Evolutionary conservation across 2,113 vertebrate species (phyloP), one percentile per base, ranked within the genome.

Genomic region (Callospermophilus lateralis): DNA sequence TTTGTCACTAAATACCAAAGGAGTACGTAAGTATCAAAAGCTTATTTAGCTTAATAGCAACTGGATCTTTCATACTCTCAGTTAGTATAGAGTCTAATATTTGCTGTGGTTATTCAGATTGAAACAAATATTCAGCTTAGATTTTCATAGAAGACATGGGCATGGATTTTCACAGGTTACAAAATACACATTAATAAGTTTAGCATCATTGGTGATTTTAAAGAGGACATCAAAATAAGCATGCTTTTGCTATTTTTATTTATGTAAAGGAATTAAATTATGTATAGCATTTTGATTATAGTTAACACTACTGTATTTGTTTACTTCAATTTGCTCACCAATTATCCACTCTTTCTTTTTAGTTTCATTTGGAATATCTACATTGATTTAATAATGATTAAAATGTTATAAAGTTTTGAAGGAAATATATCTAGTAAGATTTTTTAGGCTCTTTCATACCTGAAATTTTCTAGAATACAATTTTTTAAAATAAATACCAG

Each of bases 381-480:
- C 37, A 97, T 95, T 67, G 73, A 39, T 95, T 97, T 34, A 30
- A 72, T 96, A 85, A 86, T 39, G 37, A 22, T 1, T 90, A 15
- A 24, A 91, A 45, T 70, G 20, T 65, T 16, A 95, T 86, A 83
- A 81, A 10, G 67, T n/a, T 91, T 95, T 80, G 70, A 72, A 70
- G 24, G 95, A 97, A 97, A 94, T 39, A 30, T 0, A 94, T 84
- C 6, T 24, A 13, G 30, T 1, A 90, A 96, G n/a, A 84, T 72
- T 90, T 3, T 68, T 96, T 53, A 90, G 34, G 34, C 20, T 1
- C 13, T 94, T 95, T 24, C 10, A 74, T 72, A 63, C 8, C 13
- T 7, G 3, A 73, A 22, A 8, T 85, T 76, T 19, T 77, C 28
- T 70, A 58, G 85, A 97, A 87, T 37, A 58, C 48, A 20, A 73